phyloP scores from a whole-genome alignment of 2,888 invertebrate genomes.

The Ferrisia virgata region DNA sequence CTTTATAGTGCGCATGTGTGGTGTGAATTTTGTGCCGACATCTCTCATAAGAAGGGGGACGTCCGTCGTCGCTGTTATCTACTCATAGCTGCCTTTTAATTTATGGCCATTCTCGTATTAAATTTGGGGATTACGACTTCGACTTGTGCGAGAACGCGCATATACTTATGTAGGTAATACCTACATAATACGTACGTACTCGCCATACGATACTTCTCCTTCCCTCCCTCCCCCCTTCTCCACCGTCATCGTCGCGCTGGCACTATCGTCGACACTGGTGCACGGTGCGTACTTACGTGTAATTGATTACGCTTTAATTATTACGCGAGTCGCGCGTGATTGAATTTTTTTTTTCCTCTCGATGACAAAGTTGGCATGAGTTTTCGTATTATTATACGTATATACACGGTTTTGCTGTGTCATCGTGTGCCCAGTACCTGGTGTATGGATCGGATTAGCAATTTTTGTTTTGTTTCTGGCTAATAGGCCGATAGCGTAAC shows the following conservation, averaged over 20 bases:
- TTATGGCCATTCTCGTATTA: conserved; percentile 16
- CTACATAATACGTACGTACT: neutral
- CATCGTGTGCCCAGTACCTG: neutral
- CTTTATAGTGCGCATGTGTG: neutral
- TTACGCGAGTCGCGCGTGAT: neutral
- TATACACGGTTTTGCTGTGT: neutral
- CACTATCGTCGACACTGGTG: too few species aligned
- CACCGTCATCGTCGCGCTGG: neutral
- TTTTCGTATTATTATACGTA: too few species aligned
- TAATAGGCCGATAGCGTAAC: too few species aligned
- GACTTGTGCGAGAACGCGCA: neutral
- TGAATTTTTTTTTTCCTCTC: neutral
- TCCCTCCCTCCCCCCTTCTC: neutral
- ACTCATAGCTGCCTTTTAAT: neutral
- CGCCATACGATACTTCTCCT: neutral
- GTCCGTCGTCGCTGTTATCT: neutral
- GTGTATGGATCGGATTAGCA: neutral
- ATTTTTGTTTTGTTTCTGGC: neutral
- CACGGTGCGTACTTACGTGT: neutral
- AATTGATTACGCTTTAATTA: conserved; percentile 19
- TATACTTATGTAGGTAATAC: too few species aligned
- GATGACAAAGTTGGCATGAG: neutral
- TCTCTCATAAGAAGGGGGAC: neutral
- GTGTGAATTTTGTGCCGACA: neutral
- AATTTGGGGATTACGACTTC: neutral